A percentile compares a stretch with the other conserved stretches of the same genome.
Conservation (phyloP, 1,140 invertebrate species). For the Macrosteles quadrilineatus region DNA sequence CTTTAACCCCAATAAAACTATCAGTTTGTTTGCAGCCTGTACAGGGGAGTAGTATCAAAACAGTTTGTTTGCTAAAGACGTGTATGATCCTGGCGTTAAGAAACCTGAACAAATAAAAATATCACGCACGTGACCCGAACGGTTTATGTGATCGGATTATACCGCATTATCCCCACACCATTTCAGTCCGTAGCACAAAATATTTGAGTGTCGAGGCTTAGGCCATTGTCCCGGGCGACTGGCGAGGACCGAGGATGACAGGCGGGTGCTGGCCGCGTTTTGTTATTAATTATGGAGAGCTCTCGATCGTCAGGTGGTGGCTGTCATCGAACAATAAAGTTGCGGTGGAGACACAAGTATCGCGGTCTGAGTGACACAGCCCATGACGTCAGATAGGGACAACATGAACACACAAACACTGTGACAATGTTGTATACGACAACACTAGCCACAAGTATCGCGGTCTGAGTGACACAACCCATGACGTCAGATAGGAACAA, state of each 20-base stretch:
- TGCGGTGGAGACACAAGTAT: not conserved
- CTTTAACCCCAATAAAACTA: no score
- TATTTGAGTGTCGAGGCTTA: not conserved
- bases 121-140: not conserved
- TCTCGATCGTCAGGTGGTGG: conserved; percentile 12
- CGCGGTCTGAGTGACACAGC: not conserved
- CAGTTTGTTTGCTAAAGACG: no score
- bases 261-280: not conserved
- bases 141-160: not conserved
- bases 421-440: no score
- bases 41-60: no score
- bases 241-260: not conserved
- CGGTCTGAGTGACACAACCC: not conserved
- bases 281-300: conserved; percentile 14
- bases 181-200: not conserved
- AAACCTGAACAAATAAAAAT: conserved; percentile 8
- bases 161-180: not conserved
- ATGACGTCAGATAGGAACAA: not conserved
- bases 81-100: not conserved
- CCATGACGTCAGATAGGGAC: not conserved
- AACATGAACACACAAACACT: not conserved
- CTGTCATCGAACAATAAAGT: conserved; percentile 3
- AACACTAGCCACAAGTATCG: not conserved
- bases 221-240: not conserved
- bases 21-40: no score